Conservation (phyloP, 1,140 invertebrate species). For the Brachionus paranguensis region DNA sequence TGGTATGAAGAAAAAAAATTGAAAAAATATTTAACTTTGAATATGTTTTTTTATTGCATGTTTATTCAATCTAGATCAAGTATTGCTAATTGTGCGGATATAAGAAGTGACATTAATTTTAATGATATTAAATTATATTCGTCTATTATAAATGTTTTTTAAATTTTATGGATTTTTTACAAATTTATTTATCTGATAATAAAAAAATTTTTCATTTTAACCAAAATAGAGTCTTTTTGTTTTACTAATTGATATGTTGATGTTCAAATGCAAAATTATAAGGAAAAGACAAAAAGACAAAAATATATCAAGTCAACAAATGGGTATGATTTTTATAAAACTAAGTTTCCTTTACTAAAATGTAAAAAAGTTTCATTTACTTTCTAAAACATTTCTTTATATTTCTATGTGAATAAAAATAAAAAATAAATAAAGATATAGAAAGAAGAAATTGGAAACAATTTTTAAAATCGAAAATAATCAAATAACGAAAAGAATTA, state of each 20-base stretch:
- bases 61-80: not conserved
- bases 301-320: no score
- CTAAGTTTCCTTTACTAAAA: no score
- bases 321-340: no score
- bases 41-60: conserved; percentile 8
- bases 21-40: not conserved
- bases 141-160: not conserved
- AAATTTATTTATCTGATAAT: not conserved
- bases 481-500: no score
- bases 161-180: not conserved
- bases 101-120: not conserved
- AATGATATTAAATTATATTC: not conserved
- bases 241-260: not conserved
- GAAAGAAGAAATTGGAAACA: no score
- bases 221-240: not conserved
- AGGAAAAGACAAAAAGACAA: no score
- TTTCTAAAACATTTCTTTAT: no score
- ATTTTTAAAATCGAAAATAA: no score
- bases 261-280: no score
- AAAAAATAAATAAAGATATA: no score
- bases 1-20: conserved; percentile 34
- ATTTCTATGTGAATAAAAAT: no score
- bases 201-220: not conserved
- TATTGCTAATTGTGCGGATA: not conserved
- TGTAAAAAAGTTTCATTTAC: no score